phyloP scores from a whole-genome alignment of 1,140 invertebrate genomes.

The Solen grandis region DNA sequence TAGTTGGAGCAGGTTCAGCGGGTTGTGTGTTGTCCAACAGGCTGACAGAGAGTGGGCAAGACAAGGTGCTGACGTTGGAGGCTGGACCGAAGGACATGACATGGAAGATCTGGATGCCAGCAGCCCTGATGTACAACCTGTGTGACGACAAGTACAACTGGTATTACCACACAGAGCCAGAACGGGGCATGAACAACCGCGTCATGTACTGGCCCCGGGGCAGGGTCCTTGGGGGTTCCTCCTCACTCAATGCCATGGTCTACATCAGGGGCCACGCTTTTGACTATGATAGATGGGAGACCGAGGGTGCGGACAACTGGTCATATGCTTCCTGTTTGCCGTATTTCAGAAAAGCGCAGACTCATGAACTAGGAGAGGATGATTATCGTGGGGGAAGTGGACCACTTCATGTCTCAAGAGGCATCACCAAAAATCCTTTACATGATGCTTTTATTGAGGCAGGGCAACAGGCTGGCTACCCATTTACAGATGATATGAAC shows the following conservation, averaged over 20 bases:
- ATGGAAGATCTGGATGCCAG: slow-evolving; percentile 83
- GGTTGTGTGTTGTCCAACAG: slow-evolving; percentile 80
- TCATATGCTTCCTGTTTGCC: slow-evolving; percentile 86
- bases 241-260: slow-evolving; percentile 98
- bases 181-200: slow-evolving; percentile 81
- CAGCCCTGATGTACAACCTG: slow-evolving; percentile 83
- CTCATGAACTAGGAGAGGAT: slow-evolving; percentile 79
- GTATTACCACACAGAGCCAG: slow-evolving; percentile 82
- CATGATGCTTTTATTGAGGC: slow-evolving; percentile 91
- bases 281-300: slow-evolving; percentile 97
- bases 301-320: slow-evolving; percentile 94
- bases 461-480: slow-evolving; percentile 94
- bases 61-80: slow-evolving; percentile 81
- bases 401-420: slow-evolving; percentile 81
- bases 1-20: slow-evolving; percentile 81
- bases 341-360: slow-evolving; percentile 82
- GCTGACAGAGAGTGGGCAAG: slow-evolving; percentile 72
- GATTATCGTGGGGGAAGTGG: slow-evolving; percentile 81
- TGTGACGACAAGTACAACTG: slow-evolving; percentile 82
- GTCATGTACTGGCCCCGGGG: slow-evolving; percentile 83
- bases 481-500: slow-evolving; percentile 95
- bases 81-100: slow-evolving; percentile 81
- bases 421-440: slow-evolving; percentile 80
- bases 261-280: slow-evolving; percentile 95
- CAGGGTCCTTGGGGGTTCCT: slow-evolving; percentile 88